Evolutionary conservation across 2,888 invertebrate species (phyloP).

Genomic region (Enchytraeus crypticus): DNA sequence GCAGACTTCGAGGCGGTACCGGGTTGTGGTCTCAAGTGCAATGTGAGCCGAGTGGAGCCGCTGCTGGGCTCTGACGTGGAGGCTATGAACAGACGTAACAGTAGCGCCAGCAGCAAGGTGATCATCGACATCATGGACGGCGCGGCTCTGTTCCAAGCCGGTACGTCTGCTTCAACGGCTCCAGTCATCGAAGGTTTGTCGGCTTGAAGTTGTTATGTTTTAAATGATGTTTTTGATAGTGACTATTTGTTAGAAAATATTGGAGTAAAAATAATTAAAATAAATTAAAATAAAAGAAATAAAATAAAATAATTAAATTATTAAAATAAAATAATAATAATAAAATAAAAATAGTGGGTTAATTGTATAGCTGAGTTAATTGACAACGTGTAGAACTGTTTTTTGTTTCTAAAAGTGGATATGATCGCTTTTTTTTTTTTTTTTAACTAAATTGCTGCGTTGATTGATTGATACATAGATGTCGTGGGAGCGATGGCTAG

Average conservation of each 20-base stretch:
- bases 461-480: neutral
- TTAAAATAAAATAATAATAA: neutral
- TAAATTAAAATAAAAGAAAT: too few relatives aligned
- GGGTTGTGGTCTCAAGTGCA: conserved; percentile 80
- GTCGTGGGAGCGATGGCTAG: conserved; percentile 20
- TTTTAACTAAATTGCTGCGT: neutral
- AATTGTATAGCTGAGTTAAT: too few relatives aligned
- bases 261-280: too few relatives aligned
- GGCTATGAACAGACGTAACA: conserved; percentile 18
- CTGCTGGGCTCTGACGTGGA: conserved; percentile 4
- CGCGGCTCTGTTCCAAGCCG: too few relatives aligned
- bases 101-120: conserved; percentile 11
- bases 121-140: too few relatives aligned
- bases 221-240: too few relatives aligned
- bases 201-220: too few relatives aligned
- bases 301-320: too few relatives aligned
- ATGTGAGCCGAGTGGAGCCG: conserved; percentile 52
- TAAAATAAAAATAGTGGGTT: neutral
- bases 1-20: conserved; percentile 73
- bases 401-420: neutral
- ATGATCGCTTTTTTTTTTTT: neutral
- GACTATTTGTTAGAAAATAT: neutral
- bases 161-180: too few relatives aligned
- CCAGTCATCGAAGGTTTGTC: too few relatives aligned
- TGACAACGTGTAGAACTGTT: neutral